Evolutionary conservation across 2,888 invertebrate genomes (phyloP).

Genomic region (Ophion ventricosus): DNA sequence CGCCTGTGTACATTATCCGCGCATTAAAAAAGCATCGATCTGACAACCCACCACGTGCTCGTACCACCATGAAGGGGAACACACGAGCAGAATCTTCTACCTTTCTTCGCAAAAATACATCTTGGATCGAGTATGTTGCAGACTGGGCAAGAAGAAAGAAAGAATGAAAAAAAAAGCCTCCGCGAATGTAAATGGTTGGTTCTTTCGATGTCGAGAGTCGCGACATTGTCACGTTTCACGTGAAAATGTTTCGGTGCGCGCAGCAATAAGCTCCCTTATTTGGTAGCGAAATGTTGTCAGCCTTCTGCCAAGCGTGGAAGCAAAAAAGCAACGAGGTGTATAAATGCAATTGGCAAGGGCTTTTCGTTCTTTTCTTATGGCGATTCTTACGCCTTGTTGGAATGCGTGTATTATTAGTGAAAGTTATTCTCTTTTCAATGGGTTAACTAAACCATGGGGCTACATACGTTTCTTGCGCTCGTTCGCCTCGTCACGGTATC

Average conservation of each 20-base stretch:
- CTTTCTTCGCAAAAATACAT: neutral
- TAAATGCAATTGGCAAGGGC: slow-evolving; percentile 36
- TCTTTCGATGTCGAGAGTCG: neutral
- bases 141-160: no score
- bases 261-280: slow-evolving; percentile 21
- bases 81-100: neutral
- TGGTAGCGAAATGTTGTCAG: slow-evolving; percentile 26
- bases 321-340: slow-evolving; percentile 33
- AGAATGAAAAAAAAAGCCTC: neutral
- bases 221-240: slow-evolving; percentile 2
- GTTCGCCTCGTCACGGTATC: slow-evolving; percentile 10
- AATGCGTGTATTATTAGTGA: slow-evolving; percentile 47
- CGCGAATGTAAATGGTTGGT: neutral
- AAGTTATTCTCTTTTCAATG: slow-evolving; percentile 14
- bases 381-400: slow-evolving; percentile 38
- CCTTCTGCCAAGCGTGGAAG: neutral
- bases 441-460: neutral
- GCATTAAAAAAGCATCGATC: no score
- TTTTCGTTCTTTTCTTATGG: slow-evolving; percentile 22
- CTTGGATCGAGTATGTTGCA: neutral
- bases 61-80: no score
- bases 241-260: slow-evolving; percentile 4
- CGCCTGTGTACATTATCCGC: no score
- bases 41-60: no score
- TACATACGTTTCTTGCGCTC: slow-evolving; percentile 17